Conservation (phyloP, 2,797 vertebrate genomes). For the Loriculus beryllinus region DNA sequence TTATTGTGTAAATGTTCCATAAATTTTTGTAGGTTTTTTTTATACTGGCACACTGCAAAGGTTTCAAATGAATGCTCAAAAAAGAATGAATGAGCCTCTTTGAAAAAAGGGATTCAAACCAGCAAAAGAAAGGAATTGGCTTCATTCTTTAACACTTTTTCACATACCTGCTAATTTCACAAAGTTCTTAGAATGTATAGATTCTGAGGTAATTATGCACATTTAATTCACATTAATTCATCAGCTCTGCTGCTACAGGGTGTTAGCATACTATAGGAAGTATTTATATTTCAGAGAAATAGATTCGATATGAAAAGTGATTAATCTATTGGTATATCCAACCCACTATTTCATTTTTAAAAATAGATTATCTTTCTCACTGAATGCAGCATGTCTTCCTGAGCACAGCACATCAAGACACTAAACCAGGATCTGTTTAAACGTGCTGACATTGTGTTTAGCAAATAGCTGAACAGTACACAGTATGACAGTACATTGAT, state of each 20-base stretch:
- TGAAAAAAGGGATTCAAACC: neutral
- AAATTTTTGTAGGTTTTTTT: neutral
- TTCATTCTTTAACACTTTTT: neutral
- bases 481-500: neutral
- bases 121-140: neutral
- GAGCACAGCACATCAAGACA: neutral
- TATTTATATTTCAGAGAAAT: neutral
- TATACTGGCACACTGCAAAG: neutral
- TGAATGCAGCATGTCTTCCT: neutral
- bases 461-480: neutral
- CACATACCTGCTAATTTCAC: neutral
- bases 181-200: neutral
- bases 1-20: slow-evolving; percentile 10
- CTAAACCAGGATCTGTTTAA: neutral
- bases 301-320: neutral
- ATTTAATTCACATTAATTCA: neutral
- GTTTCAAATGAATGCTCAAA: neutral
- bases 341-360: neutral
- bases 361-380: neutral
- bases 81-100: neutral
- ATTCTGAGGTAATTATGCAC: neutral
- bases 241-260: neutral
- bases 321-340: neutral
- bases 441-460: rapidly evolving
- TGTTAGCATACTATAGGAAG: neutral